Percentiles rank a stretch among this genome's conserved stretches.
Evolutionary conservation across 64 coral and sea anemone genomes (phyloP).

Genomic region (Astreopora myriophthalma): DNA sequence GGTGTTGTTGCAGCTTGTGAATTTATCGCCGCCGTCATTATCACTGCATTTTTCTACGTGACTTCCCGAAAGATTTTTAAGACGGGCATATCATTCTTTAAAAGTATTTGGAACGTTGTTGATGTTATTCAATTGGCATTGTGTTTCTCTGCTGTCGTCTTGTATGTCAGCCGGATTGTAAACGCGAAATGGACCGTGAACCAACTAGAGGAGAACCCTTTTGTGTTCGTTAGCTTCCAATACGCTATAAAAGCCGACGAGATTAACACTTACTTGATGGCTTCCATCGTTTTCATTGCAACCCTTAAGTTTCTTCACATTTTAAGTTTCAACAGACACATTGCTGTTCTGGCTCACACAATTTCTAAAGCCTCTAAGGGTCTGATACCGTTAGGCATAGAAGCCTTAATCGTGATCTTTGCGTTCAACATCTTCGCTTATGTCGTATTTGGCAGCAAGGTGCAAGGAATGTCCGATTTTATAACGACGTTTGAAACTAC

Average conservation of each 20-base stretch:
- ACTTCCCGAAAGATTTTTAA: slow-evolving; percentile 38
- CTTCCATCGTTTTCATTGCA: slow-evolving; percentile 69
- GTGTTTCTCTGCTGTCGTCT: slow-evolving; percentile 43
- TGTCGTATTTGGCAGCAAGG: slow-evolving; percentile 59
- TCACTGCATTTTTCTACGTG: slow-evolving; percentile 31
- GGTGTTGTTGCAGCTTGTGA: slow-evolving; percentile 57
- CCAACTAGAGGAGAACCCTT: slow-evolving; percentile 71
- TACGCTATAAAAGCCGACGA: slow-evolving; percentile 63
- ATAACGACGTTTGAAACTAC: slow-evolving; percentile 62
- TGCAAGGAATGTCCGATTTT: slow-evolving; percentile 46
- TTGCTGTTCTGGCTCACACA: slow-evolving; percentile 48
- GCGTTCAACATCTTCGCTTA: slow-evolving; percentile 72
- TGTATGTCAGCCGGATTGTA: slow-evolving; percentile 58
- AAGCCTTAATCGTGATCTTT: slow-evolving; percentile 44
- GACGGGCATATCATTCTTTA: slow-evolving; percentile 53
- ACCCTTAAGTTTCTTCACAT: slow-evolving; percentile 74
- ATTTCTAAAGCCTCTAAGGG: slow-evolving; percentile 20
- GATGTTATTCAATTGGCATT: slow-evolving; percentile 19
- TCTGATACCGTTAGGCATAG: slow-evolving; percentile 30
- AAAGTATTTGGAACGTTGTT: slow-evolving; percentile 62
- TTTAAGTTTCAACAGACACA: slow-evolving; percentile 77
- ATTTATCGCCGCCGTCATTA: slow-evolving; percentile 44
- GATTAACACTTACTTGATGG: slow-evolving; percentile 62
- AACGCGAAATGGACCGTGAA: slow-evolving; percentile 48
- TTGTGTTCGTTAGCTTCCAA: slow-evolving; percentile 71